These are phyloP conservation scores for Leptobrachium leishanense DNA, from an alignment of 2,113 vertebrate genomes.

Conservation along the genomic window DNA sequence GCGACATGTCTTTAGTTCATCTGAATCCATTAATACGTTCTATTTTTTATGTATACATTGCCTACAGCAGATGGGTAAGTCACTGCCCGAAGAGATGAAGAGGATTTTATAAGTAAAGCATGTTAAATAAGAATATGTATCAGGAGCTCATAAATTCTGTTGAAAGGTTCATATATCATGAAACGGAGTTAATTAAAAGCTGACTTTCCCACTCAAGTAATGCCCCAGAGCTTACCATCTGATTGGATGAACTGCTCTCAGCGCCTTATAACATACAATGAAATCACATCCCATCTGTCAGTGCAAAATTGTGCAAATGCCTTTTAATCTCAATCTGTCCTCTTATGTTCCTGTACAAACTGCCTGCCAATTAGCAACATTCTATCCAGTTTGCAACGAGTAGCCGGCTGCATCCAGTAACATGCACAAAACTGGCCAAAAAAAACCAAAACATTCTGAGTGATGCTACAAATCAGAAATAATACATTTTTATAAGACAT, in stretches of 20 bases:
- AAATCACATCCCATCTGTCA: slow-evolving; percentile 32
- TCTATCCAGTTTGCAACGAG: slow-evolving; percentile 21
- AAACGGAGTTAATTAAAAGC: slow-evolving; percentile 4
- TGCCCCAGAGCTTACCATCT: slow-evolving; percentile 10
- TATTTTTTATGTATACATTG: not conserved
- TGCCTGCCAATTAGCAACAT: slow-evolving; percentile 23
- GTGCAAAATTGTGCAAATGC: slow-evolving; percentile 24
- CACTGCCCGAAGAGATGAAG: not conserved
- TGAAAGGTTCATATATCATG: not conserved
- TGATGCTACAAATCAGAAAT: no score
- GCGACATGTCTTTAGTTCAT: not conserved
- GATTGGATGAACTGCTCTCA: slow-evolving; percentile 20
- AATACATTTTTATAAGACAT: no score
- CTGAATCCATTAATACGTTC: not conserved
- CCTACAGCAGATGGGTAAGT: not conserved
- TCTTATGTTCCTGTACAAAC: slow-evolving; percentile 13
- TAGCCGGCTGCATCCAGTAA: not conserved
- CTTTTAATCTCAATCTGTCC: slow-evolving; percentile 26
- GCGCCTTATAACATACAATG: slow-evolving; percentile 10
- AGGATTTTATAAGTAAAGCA: not conserved
- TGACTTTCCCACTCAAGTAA: slow-evolving; percentile 4
- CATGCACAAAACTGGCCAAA: not conserved
- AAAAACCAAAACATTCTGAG: no score
- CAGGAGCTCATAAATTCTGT: not conserved
- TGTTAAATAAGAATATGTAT: not conserved